Conservation (phyloP, 92 coral and sea anemone genomes). For the Parazoanthus atlanticus region DNA sequence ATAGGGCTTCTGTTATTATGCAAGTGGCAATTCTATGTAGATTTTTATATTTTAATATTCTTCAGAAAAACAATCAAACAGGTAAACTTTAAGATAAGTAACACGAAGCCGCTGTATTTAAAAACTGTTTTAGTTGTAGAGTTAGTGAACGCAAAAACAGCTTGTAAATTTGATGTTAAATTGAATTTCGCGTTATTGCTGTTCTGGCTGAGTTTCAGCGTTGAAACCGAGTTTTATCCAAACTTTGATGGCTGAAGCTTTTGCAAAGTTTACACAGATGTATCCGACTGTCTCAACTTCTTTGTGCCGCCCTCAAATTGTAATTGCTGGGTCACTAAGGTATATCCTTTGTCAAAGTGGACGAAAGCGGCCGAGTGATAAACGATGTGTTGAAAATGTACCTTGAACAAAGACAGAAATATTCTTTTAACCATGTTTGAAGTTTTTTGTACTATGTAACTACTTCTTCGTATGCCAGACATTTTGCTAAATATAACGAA, state of each 20-base stretch:
- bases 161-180: neutral
- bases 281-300: neutral
- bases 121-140: neutral
- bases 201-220: neutral
- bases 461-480: neutral
- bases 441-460: neutral
- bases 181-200: neutral
- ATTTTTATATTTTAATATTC: neutral
- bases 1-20: neutral
- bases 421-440: neutral
- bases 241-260: neutral
- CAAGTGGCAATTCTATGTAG: slow-evolving; percentile 2
- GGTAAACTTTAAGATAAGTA: neutral
- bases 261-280: slow-evolving; percentile 41
- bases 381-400: neutral
- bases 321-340: slow-evolving; percentile 8
- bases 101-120: slow-evolving; percentile 4
- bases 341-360: neutral
- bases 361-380: neutral
- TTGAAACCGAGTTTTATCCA: neutral
- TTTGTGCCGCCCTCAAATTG: slow-evolving; percentile 24
- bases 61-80: neutral
- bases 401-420: neutral
- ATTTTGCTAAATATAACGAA: neutral
- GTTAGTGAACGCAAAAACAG: neutral